Evolutionary conservation across 2,888 invertebrate species (phyloP).

Genomic region (Perithous albicinctus): DNA sequence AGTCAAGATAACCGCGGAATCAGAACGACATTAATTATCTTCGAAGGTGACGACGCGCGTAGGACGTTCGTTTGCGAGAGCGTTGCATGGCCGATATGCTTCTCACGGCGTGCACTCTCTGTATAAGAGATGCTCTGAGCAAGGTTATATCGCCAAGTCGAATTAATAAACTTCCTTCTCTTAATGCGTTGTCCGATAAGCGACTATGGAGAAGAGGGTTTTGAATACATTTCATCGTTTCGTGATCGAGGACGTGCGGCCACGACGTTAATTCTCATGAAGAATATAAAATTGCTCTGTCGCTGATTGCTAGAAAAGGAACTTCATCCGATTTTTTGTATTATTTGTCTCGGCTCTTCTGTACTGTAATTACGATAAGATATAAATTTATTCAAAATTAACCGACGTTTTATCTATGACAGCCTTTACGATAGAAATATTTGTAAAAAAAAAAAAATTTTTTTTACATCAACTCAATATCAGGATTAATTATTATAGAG

Average conservation of each 20-base stretch:
- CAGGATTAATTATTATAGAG: too few species aligned
- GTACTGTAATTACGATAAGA: conserved; percentile 7
- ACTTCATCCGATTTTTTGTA: neutral
- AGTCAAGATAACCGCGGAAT: conserved; percentile 65
- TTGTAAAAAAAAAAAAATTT: neutral
- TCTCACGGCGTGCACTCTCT: conserved; percentile 17
- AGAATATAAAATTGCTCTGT: conserved; percentile 22
- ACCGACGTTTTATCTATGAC: neutral
- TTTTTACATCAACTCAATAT: neutral
- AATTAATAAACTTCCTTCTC: conserved; percentile 69
- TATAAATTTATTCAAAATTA: neutral
- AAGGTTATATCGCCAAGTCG: conserved; percentile 56
- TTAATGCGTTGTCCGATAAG: conserved; percentile 67
- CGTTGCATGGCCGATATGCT: conserved; percentile 35
- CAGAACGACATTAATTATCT: conserved; percentile 71
- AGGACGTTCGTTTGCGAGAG: conserved; percentile 57
- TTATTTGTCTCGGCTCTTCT: conserved; percentile 6
- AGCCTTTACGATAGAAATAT: too few species aligned
- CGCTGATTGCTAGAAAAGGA: conserved; percentile 4
- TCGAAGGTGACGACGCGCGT: conserved; percentile 71
- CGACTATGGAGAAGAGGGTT: conserved; percentile 37
- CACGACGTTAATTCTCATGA: conserved; percentile 18
- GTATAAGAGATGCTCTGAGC: neutral
- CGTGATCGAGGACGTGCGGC: conserved; percentile 49
- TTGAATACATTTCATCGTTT: conserved; percentile 50